Base-by-base conservation (phyloP, 2,113 vertebrate species). In the Rhea pennata region DNA sequence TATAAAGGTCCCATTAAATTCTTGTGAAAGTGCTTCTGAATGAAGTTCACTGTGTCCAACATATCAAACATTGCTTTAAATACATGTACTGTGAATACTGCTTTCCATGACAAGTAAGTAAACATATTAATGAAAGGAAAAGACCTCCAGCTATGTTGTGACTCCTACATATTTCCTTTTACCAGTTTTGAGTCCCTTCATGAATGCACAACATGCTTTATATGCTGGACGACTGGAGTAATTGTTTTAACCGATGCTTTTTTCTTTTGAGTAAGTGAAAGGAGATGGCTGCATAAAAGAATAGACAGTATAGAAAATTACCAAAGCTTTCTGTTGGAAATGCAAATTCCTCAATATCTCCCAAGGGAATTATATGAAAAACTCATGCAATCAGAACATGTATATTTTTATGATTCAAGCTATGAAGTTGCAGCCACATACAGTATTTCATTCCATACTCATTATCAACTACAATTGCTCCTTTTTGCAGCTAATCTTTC, bases 381-480 rank as follows among this genome's bases (percentile, higher is more conserved):
- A 17, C 70, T 69, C 69, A 67, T 65, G 48, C 48, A 88, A 84
- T 75, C 44, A 90, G 48, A 84, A 73, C 31, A 14, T 74, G 59
- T 81, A 23, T 75, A 33, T 90, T 92, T 91, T 96, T 92, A 90
- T 61, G 58, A 90, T 5, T 79, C 69, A 29, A 87, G 53, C 29
- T 90, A 92, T 84, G 70, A 84, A 94, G 72, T 78, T 92, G 87
- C 23, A 76, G 44, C 23, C 81, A 91, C 92, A 86, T 62, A 89
- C 0, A 0, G 31, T 73, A 88, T 88, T 92, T 95, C 10, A 92
- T 86, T 92, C 85, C 81, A 70, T 20, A 93, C 90, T 97, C 73
- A 77, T 88, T 84, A 93, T 44, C 70, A 96, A 88, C 50, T 54
- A 94, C 66, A 90, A 36, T 79, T 93, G 51, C 39, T 95, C 62